Conservation (phyloP, 30 jellyfish, hydroid and myxozoan species). For the Aurelia sp. region DNA sequence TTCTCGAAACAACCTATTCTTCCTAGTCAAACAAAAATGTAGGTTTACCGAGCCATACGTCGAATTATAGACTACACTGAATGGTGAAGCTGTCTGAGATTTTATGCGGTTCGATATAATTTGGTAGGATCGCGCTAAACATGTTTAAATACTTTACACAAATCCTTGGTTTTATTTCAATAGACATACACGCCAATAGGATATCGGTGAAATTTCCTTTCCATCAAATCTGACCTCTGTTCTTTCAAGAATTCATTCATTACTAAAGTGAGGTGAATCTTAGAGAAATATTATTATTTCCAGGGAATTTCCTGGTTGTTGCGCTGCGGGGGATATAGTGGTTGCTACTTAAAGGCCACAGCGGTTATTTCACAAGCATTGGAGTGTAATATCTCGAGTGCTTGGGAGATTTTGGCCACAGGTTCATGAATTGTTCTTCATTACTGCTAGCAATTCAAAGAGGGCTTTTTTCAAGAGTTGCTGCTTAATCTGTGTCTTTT, state of each 20-base stretch:
- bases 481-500: too few species aligned
- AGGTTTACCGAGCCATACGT: too few species aligned
- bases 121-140: conserved; percentile 43
- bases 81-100: neutral
- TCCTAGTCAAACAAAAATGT: too few species aligned
- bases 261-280: neutral
- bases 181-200: conserved; percentile 25
- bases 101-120: neutral
- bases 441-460: too few species aligned
- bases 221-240: conserved; percentile 16
- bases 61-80: neutral
- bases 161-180: conserved; percentile 22
- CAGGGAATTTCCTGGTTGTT: conserved; percentile 9
- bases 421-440: too few species aligned
- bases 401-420: too few species aligned
- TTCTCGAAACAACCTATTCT: too few species aligned
- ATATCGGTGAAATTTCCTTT: conserved; percentile 17
- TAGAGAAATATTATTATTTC: neutral
- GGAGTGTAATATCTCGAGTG: too few species aligned
- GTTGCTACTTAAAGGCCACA: too few species aligned
- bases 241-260: conserved; percentile 5
- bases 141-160: conserved; percentile 10
- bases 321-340: too few species aligned
- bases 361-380: too few species aligned
- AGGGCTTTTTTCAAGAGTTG: too few species aligned